Percentiles rank a stretch among this genome's conserved stretches.
phyloP scores from a whole-genome alignment of 1,140 invertebrate genomes.

The Drosophila auraria region DNA sequence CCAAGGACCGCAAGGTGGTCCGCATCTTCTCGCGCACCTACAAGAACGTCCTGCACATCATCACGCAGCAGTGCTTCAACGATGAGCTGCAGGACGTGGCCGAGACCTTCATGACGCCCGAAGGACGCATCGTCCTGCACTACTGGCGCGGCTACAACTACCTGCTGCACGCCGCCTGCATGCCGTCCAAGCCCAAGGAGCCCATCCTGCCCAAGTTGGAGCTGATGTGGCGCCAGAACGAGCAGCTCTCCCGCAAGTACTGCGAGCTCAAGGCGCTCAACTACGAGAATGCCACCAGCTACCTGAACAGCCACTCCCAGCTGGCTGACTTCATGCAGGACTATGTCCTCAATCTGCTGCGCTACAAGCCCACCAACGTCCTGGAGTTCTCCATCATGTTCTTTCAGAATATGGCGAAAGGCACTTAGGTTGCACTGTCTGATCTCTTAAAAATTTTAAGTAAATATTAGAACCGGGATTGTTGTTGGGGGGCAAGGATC shows the following conservation, averaged over 20 bases:
- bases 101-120: constrained; percentile 69
- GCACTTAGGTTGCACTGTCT: too few species aligned
- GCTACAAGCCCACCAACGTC: constrained; percentile 75
- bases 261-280: constrained; percentile 59
- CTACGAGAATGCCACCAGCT: constrained; percentile 66
- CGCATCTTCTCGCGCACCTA: constrained; percentile 78
- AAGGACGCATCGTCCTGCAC: constrained; percentile 68
- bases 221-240: constrained; percentile 73
- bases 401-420: constrained; percentile 68
- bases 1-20: constrained; percentile 74
- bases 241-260: constrained; percentile 40
- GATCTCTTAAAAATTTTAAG: constrained; percentile 1
- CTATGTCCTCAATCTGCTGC: constrained; percentile 68
- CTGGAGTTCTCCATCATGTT: constrained; percentile 77
- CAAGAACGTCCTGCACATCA: constrained; percentile 55
- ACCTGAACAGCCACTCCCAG: constrained; percentile 57
- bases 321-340: constrained; percentile 75
- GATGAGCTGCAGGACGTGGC: constrained; percentile 73
- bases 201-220: constrained; percentile 61
- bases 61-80: constrained; percentile 77
- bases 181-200: constrained; percentile 46
- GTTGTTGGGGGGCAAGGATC: too few species aligned
- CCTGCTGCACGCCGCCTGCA: constrained; percentile 65
- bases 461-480: not conserved
- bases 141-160: constrained; percentile 76